These are phyloP conservation scores for Cantharis lateralis DNA, from an alignment of 2,888 invertebrate species.

Conservation along the genomic window DNA sequence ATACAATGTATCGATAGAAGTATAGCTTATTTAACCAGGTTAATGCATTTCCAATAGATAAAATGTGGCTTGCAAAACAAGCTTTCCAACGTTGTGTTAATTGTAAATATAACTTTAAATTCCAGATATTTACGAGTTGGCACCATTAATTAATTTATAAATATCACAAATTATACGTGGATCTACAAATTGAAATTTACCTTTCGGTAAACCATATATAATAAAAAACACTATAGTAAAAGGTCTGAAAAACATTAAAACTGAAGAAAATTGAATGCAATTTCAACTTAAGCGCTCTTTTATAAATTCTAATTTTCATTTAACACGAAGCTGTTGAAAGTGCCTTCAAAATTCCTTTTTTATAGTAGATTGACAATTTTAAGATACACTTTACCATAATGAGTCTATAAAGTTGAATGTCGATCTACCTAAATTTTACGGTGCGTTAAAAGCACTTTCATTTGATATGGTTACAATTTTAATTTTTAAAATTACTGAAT, in stretches of 20 bases:
- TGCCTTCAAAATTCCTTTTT: neutral
- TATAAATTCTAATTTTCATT: constrained; percentile 4
- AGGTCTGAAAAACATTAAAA: neutral
- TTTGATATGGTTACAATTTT: neutral
- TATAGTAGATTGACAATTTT: constrained; percentile 13
- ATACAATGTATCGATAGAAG: neutral
- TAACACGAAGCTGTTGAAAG: neutral
- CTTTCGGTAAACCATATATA: neutral
- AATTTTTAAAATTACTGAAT: neutral
- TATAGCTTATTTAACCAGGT: neutral
- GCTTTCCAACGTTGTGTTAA: neutral
- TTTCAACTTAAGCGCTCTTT: neutral
- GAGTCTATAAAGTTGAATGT: neutral
- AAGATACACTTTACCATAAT: neutral
- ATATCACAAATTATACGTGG: neutral
- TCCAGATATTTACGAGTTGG: neutral
- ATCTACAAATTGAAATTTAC: neutral
- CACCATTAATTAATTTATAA: neutral
- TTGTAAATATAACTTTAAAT: neutral
- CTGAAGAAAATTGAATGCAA: neutral
- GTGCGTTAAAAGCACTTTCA: neutral
- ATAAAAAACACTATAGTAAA: neutral
- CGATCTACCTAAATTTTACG: neutral
- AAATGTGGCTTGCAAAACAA: neutral
- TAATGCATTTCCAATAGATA: neutral